Percentiles rank a stretch among this genome's conserved stretches.
phyloP scores from a whole-genome alignment of 1,140 invertebrate genomes.

The Cotesia vestalis region DNA sequence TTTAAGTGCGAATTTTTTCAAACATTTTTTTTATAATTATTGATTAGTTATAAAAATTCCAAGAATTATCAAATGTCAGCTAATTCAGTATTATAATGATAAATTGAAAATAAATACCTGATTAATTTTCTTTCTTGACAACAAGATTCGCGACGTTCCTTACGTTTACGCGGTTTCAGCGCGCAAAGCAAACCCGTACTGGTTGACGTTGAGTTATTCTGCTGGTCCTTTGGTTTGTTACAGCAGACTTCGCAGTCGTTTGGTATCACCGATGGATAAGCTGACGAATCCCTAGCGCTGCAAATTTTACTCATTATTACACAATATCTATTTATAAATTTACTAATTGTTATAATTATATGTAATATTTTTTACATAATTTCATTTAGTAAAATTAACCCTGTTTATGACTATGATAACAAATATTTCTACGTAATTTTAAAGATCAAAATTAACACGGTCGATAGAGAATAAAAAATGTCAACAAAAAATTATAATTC shows the following conservation, averaged over 20 bases:
- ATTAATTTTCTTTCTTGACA: conserved; percentile 79
- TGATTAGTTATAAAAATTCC: no score
- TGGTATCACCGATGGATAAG: conserved; percentile 52
- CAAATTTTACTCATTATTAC: conserved; percentile 38
- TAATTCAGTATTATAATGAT: no score
- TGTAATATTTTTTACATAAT: no score
- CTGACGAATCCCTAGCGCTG: conserved; percentile 54
- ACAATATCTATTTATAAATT: not conserved
- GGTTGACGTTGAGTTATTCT: conserved; percentile 45
- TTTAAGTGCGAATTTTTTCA: no score
- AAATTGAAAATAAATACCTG: conserved; percentile 63
- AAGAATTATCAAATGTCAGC: no score
- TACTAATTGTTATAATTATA: not conserved
- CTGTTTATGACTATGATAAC: no score
- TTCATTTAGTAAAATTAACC: no score
- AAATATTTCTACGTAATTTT: no score
- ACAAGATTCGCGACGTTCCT: conserved; percentile 77
- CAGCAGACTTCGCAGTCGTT: conserved; percentile 55
- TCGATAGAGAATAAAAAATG: no score
- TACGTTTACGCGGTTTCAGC: conserved; percentile 73
- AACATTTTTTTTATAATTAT: no score
- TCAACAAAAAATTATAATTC: no score
- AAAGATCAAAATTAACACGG: no score
- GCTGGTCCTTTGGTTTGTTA: conserved; percentile 53
- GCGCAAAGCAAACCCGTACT: conserved; percentile 50